Evolutionary conservation across 2,797 vertebrate genomes (phyloP).

Genomic region (Halcyon badia): DNA sequence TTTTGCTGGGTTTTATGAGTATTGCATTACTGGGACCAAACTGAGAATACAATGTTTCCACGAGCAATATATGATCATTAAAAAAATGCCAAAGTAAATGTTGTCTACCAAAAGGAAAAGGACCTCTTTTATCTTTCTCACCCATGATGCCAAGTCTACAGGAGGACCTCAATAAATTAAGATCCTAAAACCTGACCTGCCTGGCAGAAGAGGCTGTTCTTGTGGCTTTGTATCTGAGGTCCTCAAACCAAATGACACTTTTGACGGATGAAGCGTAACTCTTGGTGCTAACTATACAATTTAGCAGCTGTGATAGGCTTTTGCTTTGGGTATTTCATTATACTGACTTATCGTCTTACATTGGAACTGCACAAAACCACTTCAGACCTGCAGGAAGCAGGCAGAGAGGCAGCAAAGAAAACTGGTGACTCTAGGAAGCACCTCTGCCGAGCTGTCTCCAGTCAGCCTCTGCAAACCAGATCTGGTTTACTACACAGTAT

Average conservation of each 20-base stretch:
- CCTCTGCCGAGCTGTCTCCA: neutral
- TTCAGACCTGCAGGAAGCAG: conserved; percentile 35
- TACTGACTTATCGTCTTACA: neutral
- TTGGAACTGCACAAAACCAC: conserved; percentile 18
- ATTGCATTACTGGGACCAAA: neutral
- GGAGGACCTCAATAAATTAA: neutral
- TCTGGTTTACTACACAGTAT: neutral
- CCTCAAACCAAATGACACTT: neutral
- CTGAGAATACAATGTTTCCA: neutral
- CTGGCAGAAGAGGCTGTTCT: neutral
- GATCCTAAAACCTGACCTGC: neutral
- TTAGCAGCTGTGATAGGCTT: neutral
- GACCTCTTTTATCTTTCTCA: neutral
- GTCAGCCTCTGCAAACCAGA: conserved; percentile 23
- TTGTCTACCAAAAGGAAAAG: neutral
- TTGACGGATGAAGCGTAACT: neutral
- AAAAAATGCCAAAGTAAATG: neutral
- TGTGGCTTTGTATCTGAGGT: neutral
- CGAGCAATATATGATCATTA: neutral
- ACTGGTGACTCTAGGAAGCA: conserved; percentile 47
- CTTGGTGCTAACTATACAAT: neutral
- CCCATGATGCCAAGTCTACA: neutral
- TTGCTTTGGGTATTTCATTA: neutral
- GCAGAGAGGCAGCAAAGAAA: conserved; percentile 11
- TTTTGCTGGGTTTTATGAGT: neutral